Evolutionary conservation across 2,888 invertebrate species (phyloP), one percentile per base, ranked within the genome.

Genomic region (Clivina fossor): DNA sequence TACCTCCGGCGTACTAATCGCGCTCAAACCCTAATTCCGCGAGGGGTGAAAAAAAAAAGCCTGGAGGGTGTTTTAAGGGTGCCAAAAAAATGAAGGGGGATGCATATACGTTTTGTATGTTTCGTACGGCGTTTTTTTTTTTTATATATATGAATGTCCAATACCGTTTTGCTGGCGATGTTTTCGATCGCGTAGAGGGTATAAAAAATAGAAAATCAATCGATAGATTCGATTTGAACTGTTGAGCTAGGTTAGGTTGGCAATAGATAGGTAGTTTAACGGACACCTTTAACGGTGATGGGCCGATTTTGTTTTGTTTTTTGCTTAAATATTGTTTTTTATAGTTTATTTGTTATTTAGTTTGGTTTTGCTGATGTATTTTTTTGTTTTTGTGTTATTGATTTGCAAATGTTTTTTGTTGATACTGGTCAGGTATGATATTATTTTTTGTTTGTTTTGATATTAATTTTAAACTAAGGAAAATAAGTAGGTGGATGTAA

Each of bases 101-200:
- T 66, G 64, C n/a, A n/a, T n/a, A n/a, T n/a, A n/a, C n/a, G n/a
- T n/a, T n/a, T n/a, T n/a, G n/a, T n/a, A n/a, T n/a, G n/a, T n/a
- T n/a, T n/a, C n/a, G n/a, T n/a, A n/a, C n/a, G n/a, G n/a, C n/a
- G n/a, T n/a, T n/a, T n/a, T n/a, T n/a, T n/a, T n/a, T n/a, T n/a
- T n/a, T n/a, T n/a, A n/a, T n/a, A n/a, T n/a, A n/a, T 71, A 71
- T 71, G 69, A 71, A 71, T 71, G 71, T 67, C 65, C 68, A 66
- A 69, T 70, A 69, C 65, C 66, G 66, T 69, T 69, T n/a, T n/a
- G n/a, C n/a, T n/a, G n/a, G 69, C 69, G 66, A 67, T 64, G 66
- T 66, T n/a, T 69, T 71, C 69, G 71, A 71, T 71, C 70, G 66
- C 61, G 62, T 60, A 64, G 68, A 69, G 68, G 67, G n/a, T n/a